Percentiles rank a stretch among this genome's conserved stretches.
phyloP scores from a whole-genome alignment of 2,113 vertebrate species.

The Neoarius graeffei region DNA sequence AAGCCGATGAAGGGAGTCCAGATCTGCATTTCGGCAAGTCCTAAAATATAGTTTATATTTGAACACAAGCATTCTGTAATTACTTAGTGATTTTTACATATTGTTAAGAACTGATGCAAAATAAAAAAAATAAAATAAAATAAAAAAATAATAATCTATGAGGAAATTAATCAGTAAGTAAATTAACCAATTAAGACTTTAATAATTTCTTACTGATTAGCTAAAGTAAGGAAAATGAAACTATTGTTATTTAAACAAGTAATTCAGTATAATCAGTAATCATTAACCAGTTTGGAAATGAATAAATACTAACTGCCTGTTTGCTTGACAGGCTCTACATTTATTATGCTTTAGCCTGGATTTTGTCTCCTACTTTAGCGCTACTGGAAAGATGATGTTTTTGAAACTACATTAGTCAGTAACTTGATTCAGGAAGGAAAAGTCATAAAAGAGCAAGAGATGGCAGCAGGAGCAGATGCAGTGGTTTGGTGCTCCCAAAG shows the following conservation, averaged over 20 bases:
- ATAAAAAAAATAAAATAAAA: too few relatives aligned
- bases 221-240: background rate
- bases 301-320: background rate
- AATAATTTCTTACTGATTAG: too few relatives aligned
- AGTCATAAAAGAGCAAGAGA: background rate
- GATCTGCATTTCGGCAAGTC: constrained; percentile 63
- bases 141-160: background rate
- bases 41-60: constrained; percentile 12
- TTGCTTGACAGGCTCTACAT: background rate
- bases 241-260: background rate
- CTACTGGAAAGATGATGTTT: background rate
- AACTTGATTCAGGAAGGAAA: background rate
- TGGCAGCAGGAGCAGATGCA: background rate
- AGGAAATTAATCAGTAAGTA: background rate
- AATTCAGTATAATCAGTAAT: background rate
- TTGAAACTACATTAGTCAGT: background rate
- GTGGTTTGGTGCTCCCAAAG: too few relatives aligned
- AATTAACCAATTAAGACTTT: too few relatives aligned
- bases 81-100: background rate
- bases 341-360: background rate
- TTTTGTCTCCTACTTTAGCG: background rate
- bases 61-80: constrained; percentile 12
- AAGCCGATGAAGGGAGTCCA: constrained; percentile 67
- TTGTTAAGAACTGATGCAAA: background rate
- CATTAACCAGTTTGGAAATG: background rate